These are phyloP conservation scores for Vireo altiloquus DNA, from an alignment of 2,113 vertebrate genomes.

Conservation along the genomic window DNA sequence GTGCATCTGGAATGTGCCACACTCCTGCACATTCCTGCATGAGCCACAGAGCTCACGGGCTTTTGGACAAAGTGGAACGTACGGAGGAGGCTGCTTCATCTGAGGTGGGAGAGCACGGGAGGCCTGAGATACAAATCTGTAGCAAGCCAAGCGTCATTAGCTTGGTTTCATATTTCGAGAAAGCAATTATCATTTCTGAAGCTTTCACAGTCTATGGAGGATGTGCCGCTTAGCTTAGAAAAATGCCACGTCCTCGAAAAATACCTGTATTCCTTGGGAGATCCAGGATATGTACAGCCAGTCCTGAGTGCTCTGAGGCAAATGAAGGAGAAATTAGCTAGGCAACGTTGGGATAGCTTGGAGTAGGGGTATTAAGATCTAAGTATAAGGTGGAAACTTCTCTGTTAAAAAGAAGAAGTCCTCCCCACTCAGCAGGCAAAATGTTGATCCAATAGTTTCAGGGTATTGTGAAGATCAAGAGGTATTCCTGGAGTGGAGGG, in stretches of 20 bases:
- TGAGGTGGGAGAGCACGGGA: not conserved
- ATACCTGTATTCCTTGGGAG: not conserved
- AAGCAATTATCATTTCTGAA: not conserved
- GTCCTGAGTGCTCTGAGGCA: not conserved
- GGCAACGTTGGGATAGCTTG: not conserved
- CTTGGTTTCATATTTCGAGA: not conserved
- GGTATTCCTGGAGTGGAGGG: not conserved
- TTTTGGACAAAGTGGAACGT: not conserved
- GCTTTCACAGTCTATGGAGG: not conserved
- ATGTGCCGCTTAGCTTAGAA: not conserved
- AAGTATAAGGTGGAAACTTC: not conserved
- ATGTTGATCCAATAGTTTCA: not conserved
- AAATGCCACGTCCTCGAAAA: not conserved
- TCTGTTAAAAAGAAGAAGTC: not conserved
- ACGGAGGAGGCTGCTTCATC: not conserved
- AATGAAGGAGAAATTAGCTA: not conserved
- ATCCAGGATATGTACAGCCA: not conserved
- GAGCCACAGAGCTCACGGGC: not conserved
- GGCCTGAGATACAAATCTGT: not conserved
- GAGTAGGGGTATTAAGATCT: not conserved
- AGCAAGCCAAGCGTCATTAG: constrained; percentile 12
- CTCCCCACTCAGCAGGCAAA: not conserved
- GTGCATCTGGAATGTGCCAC: not conserved
- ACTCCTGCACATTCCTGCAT: too few relatives aligned
- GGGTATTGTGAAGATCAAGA: not conserved